Base-by-base conservation (phyloP, 2,888 invertebrate species). In the Nemurella pictetii region DNA sequence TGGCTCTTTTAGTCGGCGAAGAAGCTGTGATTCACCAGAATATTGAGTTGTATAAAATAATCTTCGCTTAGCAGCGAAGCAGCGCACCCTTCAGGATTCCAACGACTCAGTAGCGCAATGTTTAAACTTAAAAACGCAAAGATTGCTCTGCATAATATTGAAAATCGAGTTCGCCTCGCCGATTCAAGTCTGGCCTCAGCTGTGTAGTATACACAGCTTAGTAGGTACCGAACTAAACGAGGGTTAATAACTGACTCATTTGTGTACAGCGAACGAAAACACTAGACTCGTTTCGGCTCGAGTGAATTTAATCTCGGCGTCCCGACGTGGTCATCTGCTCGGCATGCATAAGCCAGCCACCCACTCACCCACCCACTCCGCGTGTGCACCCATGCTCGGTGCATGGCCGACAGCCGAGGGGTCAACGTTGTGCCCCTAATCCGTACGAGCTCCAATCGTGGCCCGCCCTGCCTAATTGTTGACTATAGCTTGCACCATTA, bases 221-320 rank as follows among this genome's bases (percentile, higher is more conserved):
- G 55, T 20, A 55, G 55, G 55, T 1, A 12, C 12, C 9, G 2
- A 55, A 55, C 55, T 15, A 55, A 7, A 55, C 20, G 55, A 32
- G 82, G 82, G 82, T 26, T 15, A 28, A 72, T 55, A 72, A 29
- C 82, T 82, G 73, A 82, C 82, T 82, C 82, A 82, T 82, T 82
- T 82, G 72, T 82, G 82, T 55, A 29, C 28, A 74, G 28, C 15
- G 55, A 2, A 30, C 26, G 26, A 81, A n/a, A 81, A 82, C 82
- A 82, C 29, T 28, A 55, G 82, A 82, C 12, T 36, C 35, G 55
- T n/a, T 9, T 72, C 55, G 73, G 82, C 55, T 27, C 55, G 82
- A 36, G 27, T 82, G 82, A 20, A 4, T 82, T 82, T 82, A 82
- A 82, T 82, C 82, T 82, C 72, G 27, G 28, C 26, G 27, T n/a